Evolutionary conservation across 2,797 vertebrate species (phyloP), one percentile per base, ranked within the genome.

Genomic region (Carduelis carduelis): DNA sequence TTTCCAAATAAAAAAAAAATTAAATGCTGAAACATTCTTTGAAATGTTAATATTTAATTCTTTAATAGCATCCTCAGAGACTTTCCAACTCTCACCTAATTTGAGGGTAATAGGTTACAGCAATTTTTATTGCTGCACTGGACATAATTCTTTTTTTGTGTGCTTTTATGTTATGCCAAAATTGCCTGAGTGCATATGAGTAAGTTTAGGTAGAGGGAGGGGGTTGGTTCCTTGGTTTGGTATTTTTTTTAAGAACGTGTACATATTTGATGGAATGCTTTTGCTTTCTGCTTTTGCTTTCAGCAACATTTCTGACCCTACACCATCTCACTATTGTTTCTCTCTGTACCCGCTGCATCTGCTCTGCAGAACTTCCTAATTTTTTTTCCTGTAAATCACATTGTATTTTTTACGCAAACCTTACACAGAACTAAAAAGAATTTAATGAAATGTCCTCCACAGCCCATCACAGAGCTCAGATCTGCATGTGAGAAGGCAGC

Each of bases 61-160:
- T 59, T 86, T 77, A 91, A 79, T 43, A 75, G 66, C 74, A 95
- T 91, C 89, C 77, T 81, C 65, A 78, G 79, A 90, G 79, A 52
- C 53, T 82, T 76, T 59, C 85, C 44, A 78, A 37, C 82, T 90
- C 63, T 93, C 77, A 83, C 85, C 70, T 91, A 83, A 82, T 91
- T 91, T 93, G 87, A 89, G 63, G 63, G 69, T 75, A 91, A 91
- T 72, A 93, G 83, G 85, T 93, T 93, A 94, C 74, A 82, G 59
- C 60, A 90, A 90, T 68, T 96, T 93, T 88, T 83, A 88, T 74
- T 83, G 66, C 60, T 79, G 66, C 70, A 82, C 24, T 94, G 94
- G 94, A 94, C 83, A 24, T 56, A 91, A 82, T 72, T 86, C 20
- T 56, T 83, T 65, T 78, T 78, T 30, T 43, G 19, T 46, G 34